Base-by-base conservation (phyloP, 2,113 vertebrate genomes). In the Corythornis vintsioides region DNA sequence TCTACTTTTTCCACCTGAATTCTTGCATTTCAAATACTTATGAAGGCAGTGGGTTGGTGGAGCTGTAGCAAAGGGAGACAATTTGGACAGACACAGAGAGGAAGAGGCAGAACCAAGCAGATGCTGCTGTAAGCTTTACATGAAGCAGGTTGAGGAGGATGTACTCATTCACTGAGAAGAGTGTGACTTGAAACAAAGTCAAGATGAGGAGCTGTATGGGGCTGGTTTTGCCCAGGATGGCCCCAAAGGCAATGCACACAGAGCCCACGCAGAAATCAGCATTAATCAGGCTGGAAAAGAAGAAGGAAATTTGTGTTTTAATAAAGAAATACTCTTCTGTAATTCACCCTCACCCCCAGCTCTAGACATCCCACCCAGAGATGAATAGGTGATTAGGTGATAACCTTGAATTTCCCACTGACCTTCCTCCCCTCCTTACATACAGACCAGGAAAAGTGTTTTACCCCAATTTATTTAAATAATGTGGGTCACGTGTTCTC, bases 191-290 rank as follows among this genome's bases (percentile, higher is more conserved):
- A 95, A 99, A 98, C 57, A 99, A 96, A 10, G 99, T 99, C 98
- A 99, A 97, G 59, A 99, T 52, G 95, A 99, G 83, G 78, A 99
- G 92, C 95, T 99, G 99, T 56, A 99, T 93, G 0, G 99, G 99
- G 90, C 99, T 99, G 70, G 98, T 98, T 97, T 99, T 99, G 20
- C 99, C 99, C 94, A 99, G 97, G 38, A 99, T 89, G 20, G 98
- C 99, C n/a, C 99, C 99, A 7, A 98, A 99, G 73, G 99, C 98
- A 6, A 99, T 99, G 38, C 99, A 98, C 82, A 98, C 98, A 16
- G 98, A 98, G 8, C 98, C 99, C 81, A 98, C 98, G 9, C 99
- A 99, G 98, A 99, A 99, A 95, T 99, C 99, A 4, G 99, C 99
- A 5, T 99, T 99, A 95, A 99, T 99, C 95, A 99, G 88, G 96